phyloP scores from a whole-genome alignment of 2,797 vertebrate species.

The Denticeps clupeoides region DNA sequence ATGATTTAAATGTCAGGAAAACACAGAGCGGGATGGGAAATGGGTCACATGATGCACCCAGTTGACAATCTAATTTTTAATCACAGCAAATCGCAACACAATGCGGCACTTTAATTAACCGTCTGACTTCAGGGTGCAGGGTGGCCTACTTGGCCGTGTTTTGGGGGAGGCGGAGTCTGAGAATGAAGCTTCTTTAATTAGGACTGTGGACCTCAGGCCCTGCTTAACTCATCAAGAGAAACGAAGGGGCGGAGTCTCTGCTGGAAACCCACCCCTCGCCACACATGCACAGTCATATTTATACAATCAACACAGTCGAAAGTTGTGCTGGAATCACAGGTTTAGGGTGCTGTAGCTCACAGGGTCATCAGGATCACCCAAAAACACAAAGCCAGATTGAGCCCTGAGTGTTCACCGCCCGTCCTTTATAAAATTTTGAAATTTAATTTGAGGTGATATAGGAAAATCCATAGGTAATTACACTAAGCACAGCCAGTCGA shows the following conservation, averaged over 20 bases:
- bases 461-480: conserved; percentile 55
- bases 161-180: conserved; percentile 40
- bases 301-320: no score
- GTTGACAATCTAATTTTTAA: conserved; percentile 32
- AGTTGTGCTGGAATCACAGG: no score
- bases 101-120: conserved; percentile 56
- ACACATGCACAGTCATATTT: no score
- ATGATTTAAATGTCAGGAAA: no score
- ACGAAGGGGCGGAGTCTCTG: conserved; percentile 32
- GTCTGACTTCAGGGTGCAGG: conserved; percentile 29
- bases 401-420: conserved; percentile 22
- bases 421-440: conserved; percentile 26
- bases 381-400: conserved; percentile 16
- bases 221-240: conserved; percentile 31
- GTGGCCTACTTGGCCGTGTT: conserved; percentile 52
- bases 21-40: neutral
- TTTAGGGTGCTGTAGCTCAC: conserved; percentile 29
- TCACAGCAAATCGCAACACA: conserved; percentile 41
- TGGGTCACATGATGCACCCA: neutral
- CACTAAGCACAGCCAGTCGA: conserved; percentile 39
- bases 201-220: conserved; percentile 40
- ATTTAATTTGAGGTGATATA: conserved; percentile 39
- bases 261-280: no score
- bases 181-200: neutral
- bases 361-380: conserved; percentile 21